Base-by-base conservation (phyloP, 2,113 vertebrate species). In the Plecturocebus donacophilus region DNA sequence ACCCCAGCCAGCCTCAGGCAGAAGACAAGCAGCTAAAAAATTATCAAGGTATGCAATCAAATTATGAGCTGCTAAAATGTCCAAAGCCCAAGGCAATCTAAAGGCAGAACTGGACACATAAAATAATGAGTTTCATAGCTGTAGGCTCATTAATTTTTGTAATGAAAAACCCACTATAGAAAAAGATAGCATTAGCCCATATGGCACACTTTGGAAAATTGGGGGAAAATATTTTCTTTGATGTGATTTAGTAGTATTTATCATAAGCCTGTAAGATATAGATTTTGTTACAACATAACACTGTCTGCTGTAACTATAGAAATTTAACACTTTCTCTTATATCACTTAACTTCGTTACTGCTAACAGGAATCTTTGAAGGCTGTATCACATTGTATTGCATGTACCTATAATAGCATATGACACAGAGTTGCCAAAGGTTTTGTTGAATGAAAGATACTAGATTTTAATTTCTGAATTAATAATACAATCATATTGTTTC, bases 11-110 rank as follows among this genome's bases (percentile, higher is more conserved):
- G 3, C 9, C 23, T 3, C 27, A 64, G 8, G 27, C 40, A 71
- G 42, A 16, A 38, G 23, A 73, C 6, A 61, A 14, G 27, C 11
- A 89, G 25, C 54, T 45, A 38, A 88, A 96, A 89, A 96, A 76
- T 27, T 45, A 6, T 85, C 20, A 71, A 40, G 30, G 40, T 80
- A 88, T 1, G 7, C 13, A 23, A 40, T 47, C 32, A 90, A 47
- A 95, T 12, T 35, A 13, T 3, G 25, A 19, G n/a, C 25, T 5
- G 1, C 42, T 4, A 47, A 71, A 35, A 23, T 40, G 11, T 7
- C 52, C 4, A 30, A 6, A 9, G 21, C 9, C 20, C 79, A 83
- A 54, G 35, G 19, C 25, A 38, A 12, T n/a, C 38, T 47, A 17
- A 47, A 58, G 17, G 4, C 17, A 54, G 6, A 17, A 40, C 2